Evolutionary conservation across 2,888 invertebrate genomes (phyloP), one percentile per base, ranked within the genome.

Genomic region (Eristalis intricaria): DNA sequence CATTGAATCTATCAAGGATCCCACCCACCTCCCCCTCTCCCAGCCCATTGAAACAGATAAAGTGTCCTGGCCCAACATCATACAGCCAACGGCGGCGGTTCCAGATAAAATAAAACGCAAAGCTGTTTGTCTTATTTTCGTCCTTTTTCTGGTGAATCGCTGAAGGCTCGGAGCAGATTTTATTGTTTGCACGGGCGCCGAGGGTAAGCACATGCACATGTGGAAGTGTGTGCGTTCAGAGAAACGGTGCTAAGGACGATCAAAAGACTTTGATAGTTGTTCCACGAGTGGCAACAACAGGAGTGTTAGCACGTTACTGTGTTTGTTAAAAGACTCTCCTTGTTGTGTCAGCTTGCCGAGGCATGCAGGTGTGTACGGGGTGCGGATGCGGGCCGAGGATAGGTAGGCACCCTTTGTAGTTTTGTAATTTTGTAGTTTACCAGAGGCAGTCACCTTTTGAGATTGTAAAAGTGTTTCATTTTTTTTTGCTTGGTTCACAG

Each of bases 201-300:
- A 56, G 77, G 70, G 81, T 77, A 73, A 40, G 13, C 63, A 64
- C 61, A 23, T 15, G 15, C 8, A 56, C 29, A 50, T 50, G 29
- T 61, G 35, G 19, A 15, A n/a, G 38, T 70, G 73, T 65, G 38
- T 50, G 66, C 38, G 60, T 40, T 58, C 58, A 15, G 56, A n/a
- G 58, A 29, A 86, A 83, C 63, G 75, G 70, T 83, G 86, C 74
- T 87, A 83, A 83, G 83, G 86, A 79, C 75, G 86, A 87, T 87
- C 75, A 87, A 75, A 83, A 79, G 86, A 83, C 78, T 81, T 68
- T 68, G 79, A 78, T 82, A 86, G 82, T 86, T 50, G 61, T 74
- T n/a, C 19, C 50, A 74, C 56, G 74, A 71, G 73, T 66, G 71
- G 60, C 60, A 79, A 71, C 73, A 66, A 61, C 35, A 38, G 35